phyloP scores from a whole-genome alignment of 2,888 invertebrate species.

The Apotomis capreana region DNA sequence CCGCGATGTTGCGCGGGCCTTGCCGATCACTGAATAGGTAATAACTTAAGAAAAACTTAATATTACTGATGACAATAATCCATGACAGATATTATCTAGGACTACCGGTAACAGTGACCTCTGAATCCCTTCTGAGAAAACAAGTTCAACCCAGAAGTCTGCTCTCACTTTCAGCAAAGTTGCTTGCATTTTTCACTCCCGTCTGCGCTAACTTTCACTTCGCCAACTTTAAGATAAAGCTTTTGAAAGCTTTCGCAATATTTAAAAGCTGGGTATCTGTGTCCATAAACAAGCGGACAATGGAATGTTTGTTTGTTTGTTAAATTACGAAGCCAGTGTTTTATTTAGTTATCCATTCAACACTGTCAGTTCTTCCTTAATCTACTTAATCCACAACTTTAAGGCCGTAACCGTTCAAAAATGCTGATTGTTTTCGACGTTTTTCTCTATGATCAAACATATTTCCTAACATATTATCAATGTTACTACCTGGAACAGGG shows the following conservation, averaged over 20 bases:
- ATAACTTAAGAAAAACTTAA: too few species aligned
- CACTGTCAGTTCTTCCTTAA: not conserved
- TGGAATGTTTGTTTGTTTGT: not conserved
- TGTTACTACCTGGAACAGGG: too few species aligned
- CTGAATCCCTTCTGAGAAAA: slow-evolving; percentile 34
- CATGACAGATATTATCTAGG: too few species aligned
- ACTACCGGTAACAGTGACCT: not conserved
- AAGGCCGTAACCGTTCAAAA: too few species aligned
- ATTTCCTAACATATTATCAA: too few species aligned
- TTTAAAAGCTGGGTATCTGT: slow-evolving; percentile 45
- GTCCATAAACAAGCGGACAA: slow-evolving; percentile 31
- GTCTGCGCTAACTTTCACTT: slow-evolving; percentile 66
- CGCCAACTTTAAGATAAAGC: slow-evolving; percentile 63
- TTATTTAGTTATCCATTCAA: not conserved
- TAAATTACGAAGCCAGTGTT: not conserved
- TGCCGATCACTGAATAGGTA: too few species aligned
- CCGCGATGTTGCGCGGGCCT: too few species aligned
- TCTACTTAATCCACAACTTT: too few species aligned
- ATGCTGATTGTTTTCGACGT: too few species aligned
- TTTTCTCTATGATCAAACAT: too few species aligned
- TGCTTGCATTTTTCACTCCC: slow-evolving; percentile 77
- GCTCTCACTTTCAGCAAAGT: slow-evolving; percentile 70
- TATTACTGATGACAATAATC: too few species aligned
- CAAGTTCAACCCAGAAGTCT: slow-evolving; percentile 52
- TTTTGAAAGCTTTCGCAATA: slow-evolving; percentile 45